Conservation (phyloP, 2,113 vertebrate genomes). For the Pseudonaja textilis region DNA sequence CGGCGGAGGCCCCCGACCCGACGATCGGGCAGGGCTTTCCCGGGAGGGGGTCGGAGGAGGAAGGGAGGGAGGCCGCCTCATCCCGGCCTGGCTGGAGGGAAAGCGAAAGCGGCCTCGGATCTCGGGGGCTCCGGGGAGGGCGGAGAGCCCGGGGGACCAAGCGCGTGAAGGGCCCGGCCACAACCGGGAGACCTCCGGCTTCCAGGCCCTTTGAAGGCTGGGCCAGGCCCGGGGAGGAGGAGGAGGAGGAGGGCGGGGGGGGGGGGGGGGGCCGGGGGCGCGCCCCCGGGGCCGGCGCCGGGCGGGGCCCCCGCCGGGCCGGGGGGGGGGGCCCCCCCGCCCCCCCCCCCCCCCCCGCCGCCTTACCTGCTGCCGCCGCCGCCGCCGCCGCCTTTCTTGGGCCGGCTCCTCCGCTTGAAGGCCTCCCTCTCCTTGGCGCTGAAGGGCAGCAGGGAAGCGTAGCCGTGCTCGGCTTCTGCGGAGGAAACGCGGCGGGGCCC, state of each 20-base stretch:
- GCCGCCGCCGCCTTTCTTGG: constrained; percentile 82
- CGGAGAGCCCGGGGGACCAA: background rate
- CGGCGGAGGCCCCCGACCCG: background rate
- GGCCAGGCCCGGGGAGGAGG: background rate
- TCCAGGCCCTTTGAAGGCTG: background rate
- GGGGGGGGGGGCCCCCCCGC: too few relatives aligned
- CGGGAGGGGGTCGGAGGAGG: background rate
- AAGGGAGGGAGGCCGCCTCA: too few relatives aligned
- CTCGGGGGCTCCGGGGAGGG: background rate
- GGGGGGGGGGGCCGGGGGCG: too few relatives aligned
- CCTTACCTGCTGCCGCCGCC: constrained; percentile 66
- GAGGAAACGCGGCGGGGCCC: constrained; percentile 40
- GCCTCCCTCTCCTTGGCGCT: constrained; percentile 81
- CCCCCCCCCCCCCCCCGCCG: too few relatives aligned
- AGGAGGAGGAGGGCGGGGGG: too few relatives aligned
- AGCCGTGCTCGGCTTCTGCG: constrained; percentile 93
- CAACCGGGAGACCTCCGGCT: background rate
- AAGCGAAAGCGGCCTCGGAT: background rate
- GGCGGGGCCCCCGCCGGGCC: too few relatives aligned
- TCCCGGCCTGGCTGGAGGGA: background rate
- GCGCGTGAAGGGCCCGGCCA: background rate
- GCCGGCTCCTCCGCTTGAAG: constrained; percentile 85
- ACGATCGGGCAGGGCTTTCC: background rate
- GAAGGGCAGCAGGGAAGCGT: constrained; percentile 91
- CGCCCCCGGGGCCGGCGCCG: too few relatives aligned